These are phyloP conservation scores for Tipula vernalis DNA, from an alignment of 2,888 invertebrate genomes.

Conservation along the genomic window DNA sequence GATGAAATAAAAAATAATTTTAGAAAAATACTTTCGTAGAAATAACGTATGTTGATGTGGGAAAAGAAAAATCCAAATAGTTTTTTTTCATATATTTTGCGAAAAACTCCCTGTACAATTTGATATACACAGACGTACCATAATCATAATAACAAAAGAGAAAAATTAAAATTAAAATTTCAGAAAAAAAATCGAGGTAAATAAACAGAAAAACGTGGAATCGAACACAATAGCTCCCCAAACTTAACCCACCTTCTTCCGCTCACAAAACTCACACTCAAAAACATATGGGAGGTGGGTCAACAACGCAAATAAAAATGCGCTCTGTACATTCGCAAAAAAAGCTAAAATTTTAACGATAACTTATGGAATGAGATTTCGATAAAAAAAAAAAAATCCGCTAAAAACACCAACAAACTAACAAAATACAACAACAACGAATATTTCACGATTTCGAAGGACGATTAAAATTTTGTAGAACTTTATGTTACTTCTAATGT, in stretches of 20 bases:
- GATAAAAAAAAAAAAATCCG: neutral
- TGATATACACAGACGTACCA: neutral
- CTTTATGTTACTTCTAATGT: neutral
- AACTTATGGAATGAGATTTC: constrained; percentile 8
- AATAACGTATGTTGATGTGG: neutral
- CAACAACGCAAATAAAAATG: neutral
- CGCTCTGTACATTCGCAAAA: neutral
- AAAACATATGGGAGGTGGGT: neutral
- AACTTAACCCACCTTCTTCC: neutral
- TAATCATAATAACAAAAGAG: neutral
- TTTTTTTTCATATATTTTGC: neutral
- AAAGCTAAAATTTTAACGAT: neutral
- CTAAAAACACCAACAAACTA: neutral
- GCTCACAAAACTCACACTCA: neutral
- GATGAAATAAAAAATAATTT: neutral
- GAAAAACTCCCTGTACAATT: neutral
- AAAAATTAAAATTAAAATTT: neutral
- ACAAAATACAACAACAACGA: neutral
- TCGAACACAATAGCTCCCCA: neutral
- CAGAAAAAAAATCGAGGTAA: neutral
- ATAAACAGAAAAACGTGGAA: neutral
- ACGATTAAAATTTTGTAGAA: constrained; percentile 8
- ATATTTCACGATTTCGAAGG: neutral
- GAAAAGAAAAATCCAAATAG: neutral
- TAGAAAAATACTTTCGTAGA: neutral